Conservation (phyloP, 2,113 vertebrate species). For the Colinus virginianus region DNA sequence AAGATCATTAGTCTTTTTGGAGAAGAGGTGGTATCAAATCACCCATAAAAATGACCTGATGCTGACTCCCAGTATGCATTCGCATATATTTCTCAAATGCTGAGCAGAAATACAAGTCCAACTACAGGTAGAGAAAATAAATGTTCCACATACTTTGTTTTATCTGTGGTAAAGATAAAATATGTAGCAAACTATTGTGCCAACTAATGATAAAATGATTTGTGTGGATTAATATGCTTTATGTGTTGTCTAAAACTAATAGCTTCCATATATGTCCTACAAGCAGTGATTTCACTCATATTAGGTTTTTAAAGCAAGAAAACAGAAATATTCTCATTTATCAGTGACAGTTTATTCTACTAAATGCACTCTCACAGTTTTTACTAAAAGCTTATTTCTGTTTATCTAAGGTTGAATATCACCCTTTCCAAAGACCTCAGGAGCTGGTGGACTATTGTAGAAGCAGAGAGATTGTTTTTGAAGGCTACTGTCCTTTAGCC, state of each 20-base stretch:
- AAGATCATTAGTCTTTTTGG: not conserved
- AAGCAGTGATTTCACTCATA: not conserved
- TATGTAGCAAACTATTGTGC: not conserved
- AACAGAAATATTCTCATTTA: not conserved
- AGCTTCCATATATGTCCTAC: not conserved
- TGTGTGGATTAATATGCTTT: not conserved
- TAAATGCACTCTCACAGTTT: not conserved
- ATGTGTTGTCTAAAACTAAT: not conserved
- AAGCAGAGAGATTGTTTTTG: slow-evolving; percentile 78
- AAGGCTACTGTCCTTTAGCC: slow-evolving; percentile 83
- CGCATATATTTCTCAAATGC: not conserved
- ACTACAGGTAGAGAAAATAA: not conserved
- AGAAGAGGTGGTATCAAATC: not conserved
- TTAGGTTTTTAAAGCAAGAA: not conserved
- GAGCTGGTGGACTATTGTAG: slow-evolving; percentile 78
- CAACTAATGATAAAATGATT: not conserved
- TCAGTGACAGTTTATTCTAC: not conserved
- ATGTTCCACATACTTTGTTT: not conserved
- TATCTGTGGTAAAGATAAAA: not conserved
- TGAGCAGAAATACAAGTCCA: not conserved
- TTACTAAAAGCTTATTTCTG: not conserved
- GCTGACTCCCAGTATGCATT: not conserved
- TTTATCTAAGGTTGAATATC: slow-evolving; percentile 78
- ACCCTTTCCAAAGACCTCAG: slow-evolving; percentile 84
- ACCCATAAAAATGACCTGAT: not conserved